Conservation (phyloP, 2,797 vertebrate genomes). For the Lerista edwardsae region DNA sequence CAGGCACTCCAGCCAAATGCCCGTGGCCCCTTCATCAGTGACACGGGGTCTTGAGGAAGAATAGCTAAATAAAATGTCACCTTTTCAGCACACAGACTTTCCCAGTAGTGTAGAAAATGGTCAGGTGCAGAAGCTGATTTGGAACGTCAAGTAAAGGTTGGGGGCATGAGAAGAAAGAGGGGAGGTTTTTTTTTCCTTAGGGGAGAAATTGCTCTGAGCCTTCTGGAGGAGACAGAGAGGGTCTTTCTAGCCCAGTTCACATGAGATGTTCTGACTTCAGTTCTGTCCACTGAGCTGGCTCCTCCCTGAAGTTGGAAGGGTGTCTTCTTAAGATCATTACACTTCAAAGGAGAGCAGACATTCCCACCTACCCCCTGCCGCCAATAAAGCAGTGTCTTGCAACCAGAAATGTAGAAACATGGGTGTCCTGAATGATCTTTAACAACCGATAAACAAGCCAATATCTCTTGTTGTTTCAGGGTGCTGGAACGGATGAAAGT, state of each 20-base stretch:
- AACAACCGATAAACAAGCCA: background rate
- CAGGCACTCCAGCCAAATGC: background rate
- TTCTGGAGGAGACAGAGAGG: background rate
- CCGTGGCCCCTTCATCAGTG: background rate
- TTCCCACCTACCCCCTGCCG: background rate
- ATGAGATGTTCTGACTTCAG: background rate
- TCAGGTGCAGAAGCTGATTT: background rate
- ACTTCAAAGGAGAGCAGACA: background rate
- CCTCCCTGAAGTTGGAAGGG: accelerated
- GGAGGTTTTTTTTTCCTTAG: background rate
- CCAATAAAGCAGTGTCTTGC: background rate
- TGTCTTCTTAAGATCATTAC: accelerated
- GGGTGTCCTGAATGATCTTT: background rate
- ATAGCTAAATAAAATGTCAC: too few relatives aligned
- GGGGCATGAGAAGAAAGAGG: too few relatives aligned
- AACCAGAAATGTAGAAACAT: background rate
- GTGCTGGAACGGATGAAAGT: constrained; percentile 93
- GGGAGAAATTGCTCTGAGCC: background rate
- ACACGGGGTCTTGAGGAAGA: background rate
- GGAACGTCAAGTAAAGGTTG: background rate
- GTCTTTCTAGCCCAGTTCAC: background rate
- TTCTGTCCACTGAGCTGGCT: background rate
- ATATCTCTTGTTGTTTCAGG: constrained; percentile 75
- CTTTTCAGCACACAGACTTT: background rate
- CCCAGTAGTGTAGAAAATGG: background rate